Percentiles rank a stretch among this genome's conserved stretches.
Conservation (phyloP, 2,888 invertebrate genomes). For the Callosobruchus maculatus region DNA sequence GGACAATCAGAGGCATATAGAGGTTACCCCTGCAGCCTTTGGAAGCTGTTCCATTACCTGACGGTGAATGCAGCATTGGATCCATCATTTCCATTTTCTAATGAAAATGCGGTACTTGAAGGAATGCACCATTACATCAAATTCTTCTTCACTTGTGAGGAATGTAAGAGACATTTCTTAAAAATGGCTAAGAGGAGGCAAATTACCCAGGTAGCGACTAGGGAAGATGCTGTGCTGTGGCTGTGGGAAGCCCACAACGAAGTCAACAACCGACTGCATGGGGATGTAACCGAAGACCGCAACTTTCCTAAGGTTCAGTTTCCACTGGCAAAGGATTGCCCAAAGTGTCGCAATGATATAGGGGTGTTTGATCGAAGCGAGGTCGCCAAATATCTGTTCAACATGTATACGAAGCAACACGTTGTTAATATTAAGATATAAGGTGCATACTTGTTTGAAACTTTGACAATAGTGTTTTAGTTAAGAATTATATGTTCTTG, state of each 20-base stretch:
- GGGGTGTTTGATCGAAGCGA: conserved; percentile 58
- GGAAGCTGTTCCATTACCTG: conserved; percentile 90
- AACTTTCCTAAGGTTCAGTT: conserved; percentile 85
- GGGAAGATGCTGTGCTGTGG: conserved; percentile 82
- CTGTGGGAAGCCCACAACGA: conserved; percentile 91
- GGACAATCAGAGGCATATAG: conserved; percentile 73
- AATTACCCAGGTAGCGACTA: conserved; percentile 64
- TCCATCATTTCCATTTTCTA: conserved; percentile 42
- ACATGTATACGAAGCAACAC: conserved; percentile 53
- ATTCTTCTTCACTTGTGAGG: conserved; percentile 89
- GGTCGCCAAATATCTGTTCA: conserved; percentile 61
- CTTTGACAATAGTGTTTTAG: no score
- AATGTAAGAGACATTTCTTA: conserved; percentile 86
- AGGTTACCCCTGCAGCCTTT: conserved; percentile 92
- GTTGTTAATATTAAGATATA: no score
- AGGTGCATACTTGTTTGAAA: no score
- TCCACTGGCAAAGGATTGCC: conserved; percentile 67
- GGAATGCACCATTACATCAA: conserved; percentile 82
- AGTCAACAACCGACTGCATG: conserved; percentile 83
- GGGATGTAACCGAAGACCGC: conserved; percentile 88
- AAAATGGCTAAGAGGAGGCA: conserved; percentile 73
- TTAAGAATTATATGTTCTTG: no score
- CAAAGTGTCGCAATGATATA: conserved; percentile 48
- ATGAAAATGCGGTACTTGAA: conserved; percentile 68
- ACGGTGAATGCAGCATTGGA: conserved; percentile 69